Evolutionary conservation across 2,113 vertebrate species (phyloP).

Genomic region (Tichodroma muraria): DNA sequence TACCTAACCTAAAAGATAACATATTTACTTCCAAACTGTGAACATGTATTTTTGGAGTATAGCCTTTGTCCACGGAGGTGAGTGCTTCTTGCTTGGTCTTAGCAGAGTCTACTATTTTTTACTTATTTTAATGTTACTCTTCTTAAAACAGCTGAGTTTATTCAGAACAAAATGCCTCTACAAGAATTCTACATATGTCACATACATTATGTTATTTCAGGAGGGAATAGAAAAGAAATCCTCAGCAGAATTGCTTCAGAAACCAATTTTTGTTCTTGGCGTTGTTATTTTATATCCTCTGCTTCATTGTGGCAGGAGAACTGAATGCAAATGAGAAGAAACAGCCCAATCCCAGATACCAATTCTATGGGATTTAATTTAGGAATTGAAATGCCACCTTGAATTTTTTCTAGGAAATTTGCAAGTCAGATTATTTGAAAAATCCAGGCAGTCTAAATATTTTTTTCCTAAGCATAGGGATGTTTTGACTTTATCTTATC

Average conservation of each 20-base stretch:
- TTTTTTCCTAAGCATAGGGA: background rate
- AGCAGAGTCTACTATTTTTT: background rate
- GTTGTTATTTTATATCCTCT: background rate
- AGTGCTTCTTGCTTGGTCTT: background rate
- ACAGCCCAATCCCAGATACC: background rate
- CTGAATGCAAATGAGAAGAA: slow-evolving; percentile 19
- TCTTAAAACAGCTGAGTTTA: background rate
- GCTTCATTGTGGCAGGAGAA: background rate
- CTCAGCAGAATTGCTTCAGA: background rate
- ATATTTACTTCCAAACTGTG: background rate
- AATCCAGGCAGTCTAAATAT: background rate
- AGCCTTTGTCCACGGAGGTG: background rate
- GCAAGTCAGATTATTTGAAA: slow-evolving; percentile 31
- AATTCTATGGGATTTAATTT: background rate
- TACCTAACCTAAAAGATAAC: background rate
- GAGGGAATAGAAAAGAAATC: background rate
- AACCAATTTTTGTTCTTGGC: background rate
- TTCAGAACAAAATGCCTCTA: background rate
- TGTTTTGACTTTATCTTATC: background rate
- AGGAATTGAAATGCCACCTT: background rate
- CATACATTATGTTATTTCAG: background rate
- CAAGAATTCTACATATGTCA: background rate
- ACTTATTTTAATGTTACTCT: background rate
- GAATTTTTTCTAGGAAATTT: slow-evolving; percentile 15
- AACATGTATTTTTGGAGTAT: background rate